Evolutionary conservation across 2,113 vertebrate genomes (phyloP).

Genomic region (Corythoichthys intestinalis): DNA sequence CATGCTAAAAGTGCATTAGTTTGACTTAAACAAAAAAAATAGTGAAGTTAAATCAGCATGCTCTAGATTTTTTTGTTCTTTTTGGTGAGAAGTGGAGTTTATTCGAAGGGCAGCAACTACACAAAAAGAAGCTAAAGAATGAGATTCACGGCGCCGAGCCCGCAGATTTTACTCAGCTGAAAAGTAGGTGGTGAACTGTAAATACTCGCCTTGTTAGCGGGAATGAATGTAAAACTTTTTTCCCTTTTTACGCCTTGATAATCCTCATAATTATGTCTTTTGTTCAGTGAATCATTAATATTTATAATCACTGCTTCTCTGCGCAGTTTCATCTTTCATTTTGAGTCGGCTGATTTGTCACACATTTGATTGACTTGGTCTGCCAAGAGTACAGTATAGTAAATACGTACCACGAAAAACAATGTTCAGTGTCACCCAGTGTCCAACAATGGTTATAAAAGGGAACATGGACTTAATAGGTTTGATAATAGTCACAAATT

Average conservation of each 20-base stretch:
- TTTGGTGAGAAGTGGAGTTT: neutral
- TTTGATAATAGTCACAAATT: no score
- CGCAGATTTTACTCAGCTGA: neutral
- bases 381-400: neutral
- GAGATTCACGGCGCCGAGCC: neutral
- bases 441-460: no score
- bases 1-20: neutral
- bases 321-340: neutral
- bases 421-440: neutral
- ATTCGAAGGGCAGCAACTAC: neutral
- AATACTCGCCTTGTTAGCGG: neutral
- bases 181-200: neutral
- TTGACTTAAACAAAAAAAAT: neutral
- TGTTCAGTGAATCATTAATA: neutral
- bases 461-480: no score
- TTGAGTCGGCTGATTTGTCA: neutral
- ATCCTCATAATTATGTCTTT: neutral
- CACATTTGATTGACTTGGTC: neutral
- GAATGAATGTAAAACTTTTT: neutral
- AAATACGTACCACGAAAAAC: neutral
- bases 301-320: neutral
- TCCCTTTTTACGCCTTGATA: neutral
- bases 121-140: neutral
- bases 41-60: neutral
- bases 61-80: neutral